These are phyloP conservation scores for Leptoteleia sp. DNA, from an alignment of 1,140 invertebrate species.

Conservation along the genomic window DNA sequence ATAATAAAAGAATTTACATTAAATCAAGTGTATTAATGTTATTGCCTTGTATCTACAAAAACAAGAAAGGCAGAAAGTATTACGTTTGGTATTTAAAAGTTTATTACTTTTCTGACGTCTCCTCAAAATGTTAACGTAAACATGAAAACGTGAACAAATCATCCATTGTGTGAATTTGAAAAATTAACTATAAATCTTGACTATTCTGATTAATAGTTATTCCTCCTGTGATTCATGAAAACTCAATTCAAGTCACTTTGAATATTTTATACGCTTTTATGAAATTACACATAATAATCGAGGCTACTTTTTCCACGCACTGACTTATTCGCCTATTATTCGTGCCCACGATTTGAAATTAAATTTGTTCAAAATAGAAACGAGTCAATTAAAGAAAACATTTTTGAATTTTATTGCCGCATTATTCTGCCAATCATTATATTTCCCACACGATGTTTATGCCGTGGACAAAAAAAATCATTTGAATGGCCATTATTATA, in stretches of 20 bases:
- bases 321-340: not conserved
- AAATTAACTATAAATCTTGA: not conserved
- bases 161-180: not conserved
- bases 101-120: too few relatives aligned
- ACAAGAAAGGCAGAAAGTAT: too few relatives aligned
- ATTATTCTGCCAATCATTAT: constrained; percentile 37
- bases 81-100: too few relatives aligned
- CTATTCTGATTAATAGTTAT: not conserved
- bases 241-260: not conserved
- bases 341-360: not conserved
- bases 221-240: constrained; percentile 4
- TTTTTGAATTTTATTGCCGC: constrained; percentile 10
- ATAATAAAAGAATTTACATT: too few relatives aligned
- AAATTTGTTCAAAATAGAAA: constrained; percentile 7
- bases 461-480: constrained; percentile 5
- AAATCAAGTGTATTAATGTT: too few relatives aligned
- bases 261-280: constrained; percentile 8
- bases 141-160: too few relatives aligned
- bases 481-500: constrained; percentile 39
- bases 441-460: constrained; percentile 35
- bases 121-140: too few relatives aligned
- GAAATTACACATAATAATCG: constrained; percentile 16
- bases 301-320: constrained; percentile 4
- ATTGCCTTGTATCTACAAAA: too few relatives aligned
- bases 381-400: constrained; percentile 4